Evolutionary conservation across 1,140 invertebrate species (phyloP).

Genomic region (Drosophila guanche): DNA sequence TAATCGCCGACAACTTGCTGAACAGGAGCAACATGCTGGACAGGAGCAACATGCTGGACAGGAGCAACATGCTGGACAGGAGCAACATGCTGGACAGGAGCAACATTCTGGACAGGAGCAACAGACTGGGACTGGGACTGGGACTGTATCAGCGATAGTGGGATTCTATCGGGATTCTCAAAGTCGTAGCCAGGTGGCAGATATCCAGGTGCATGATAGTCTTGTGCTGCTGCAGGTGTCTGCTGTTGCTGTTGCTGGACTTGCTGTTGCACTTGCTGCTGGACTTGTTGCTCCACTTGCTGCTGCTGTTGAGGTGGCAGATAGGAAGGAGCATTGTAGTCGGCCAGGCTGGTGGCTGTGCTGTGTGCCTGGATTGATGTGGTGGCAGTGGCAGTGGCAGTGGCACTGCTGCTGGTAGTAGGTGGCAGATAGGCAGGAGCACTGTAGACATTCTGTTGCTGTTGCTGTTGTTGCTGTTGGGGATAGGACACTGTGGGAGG

Average conservation of each 20-base stretch:
- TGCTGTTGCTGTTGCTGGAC: constrained; percentile 14
- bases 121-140: constrained; percentile 1
- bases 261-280: constrained; percentile 25
- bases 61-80: constrained; percentile 12
- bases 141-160: constrained; percentile 21
- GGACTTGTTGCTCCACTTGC: constrained; percentile 6
- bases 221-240: constrained; percentile 1
- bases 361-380: constrained; percentile 7
- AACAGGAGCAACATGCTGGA: constrained; percentile 1
- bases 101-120: constrained; percentile 5
- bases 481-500: constrained; percentile 37
- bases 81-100: constrained; percentile 18
- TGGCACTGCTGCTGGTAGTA: constrained; percentile 2
- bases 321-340: constrained; percentile 52
- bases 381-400: constrained; percentile 1
- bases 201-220: constrained; percentile 47
- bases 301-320: constrained; percentile 53
- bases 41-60: constrained; percentile 11
- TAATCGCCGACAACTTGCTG: constrained; percentile 37
- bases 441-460: constrained; percentile 31
- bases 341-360: constrained; percentile 7
- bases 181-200: constrained; percentile 62
- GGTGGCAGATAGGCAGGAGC: constrained; percentile 39
- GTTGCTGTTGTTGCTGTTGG: constrained; percentile 16
- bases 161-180: constrained; percentile 54